Base-by-base conservation (phyloP, 2,888 invertebrate species). In the Cyaniris semiargus region DNA sequence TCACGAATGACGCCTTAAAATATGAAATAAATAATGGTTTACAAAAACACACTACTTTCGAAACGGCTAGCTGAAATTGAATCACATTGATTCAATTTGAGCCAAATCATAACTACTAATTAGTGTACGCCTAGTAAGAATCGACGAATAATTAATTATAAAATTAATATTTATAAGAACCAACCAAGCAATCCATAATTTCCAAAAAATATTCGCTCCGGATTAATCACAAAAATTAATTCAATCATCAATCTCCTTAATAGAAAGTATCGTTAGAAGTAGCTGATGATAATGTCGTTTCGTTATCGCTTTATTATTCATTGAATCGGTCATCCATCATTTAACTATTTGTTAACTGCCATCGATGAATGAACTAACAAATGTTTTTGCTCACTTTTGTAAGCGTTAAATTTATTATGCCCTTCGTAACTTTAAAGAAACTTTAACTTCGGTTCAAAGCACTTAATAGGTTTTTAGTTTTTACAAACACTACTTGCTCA, bases 341-440 rank as follows among this genome's bases (percentile, higher is more conserved):
- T 66, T 27, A 66, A 66, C 66, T 66, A 66, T 66, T 66, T 66
- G 66, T 66, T 31, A 66, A 66, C 66, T 31, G 66, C 66, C 66
- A 66, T 66, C 66, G 66, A 31, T 66, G 1, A 66, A 66, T 66
- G 15, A 66, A 66, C 27, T 66, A 66, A 66, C 31, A 66, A 60
- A 66, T 66, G 27, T 66, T 66, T 66, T 66, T 66, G 66, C 66
- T 15, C 27, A 31, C 66, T 66, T 66, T 66, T 66, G 66, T 66
- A 66, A 66, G 27, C 66, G 66, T 66, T 4, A 31, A 66, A 66
- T 66, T 27, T 66, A 66, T 31, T 27, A 66, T 27, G 18, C 18
- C 27, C 66, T 66, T 15, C 27, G 27, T 27, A 66, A 66, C 66
- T 27, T 66, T 66, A 15, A 66, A 66, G 13, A 23, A 66, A 21